These are phyloP conservation scores for Lysandra bellargus DNA, from an alignment of 2,888 invertebrate genomes.

Conservation along the genomic window DNA sequence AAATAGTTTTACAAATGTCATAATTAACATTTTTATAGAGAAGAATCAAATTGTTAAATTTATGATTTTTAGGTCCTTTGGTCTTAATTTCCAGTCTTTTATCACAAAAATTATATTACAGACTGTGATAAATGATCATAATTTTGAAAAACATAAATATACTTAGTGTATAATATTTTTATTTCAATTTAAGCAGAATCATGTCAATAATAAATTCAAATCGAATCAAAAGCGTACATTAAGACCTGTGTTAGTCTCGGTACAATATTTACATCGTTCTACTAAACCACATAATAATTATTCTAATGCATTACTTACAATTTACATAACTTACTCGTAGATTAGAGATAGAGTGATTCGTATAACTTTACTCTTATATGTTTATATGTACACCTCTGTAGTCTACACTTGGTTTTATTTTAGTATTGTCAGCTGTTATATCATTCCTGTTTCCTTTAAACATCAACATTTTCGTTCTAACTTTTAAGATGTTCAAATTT, in stretches of 20 bases:
- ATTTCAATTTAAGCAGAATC: not conserved
- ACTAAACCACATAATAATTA: slow-evolving; percentile 51
- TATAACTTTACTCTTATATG: slow-evolving; percentile 67
- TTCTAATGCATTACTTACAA: slow-evolving; percentile 63
- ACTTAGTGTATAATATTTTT: not conserved
- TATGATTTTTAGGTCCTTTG: not conserved
- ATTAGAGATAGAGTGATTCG: slow-evolving; percentile 70
- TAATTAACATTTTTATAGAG: too few species aligned
- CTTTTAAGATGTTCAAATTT: slow-evolving; percentile 20
- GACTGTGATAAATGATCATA: not conserved
- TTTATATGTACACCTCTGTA: slow-evolving; percentile 54
- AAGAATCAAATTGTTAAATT: too few species aligned
- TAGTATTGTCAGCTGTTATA: slow-evolving; percentile 79
- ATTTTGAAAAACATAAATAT: too few species aligned
- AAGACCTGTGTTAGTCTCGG: slow-evolving; percentile 42
- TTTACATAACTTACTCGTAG: slow-evolving; percentile 59
- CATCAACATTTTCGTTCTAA: slow-evolving; percentile 31
- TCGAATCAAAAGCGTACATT: slow-evolving; percentile 27
- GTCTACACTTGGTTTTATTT: slow-evolving; percentile 67
- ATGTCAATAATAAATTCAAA: not conserved
- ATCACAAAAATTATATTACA: not conserved
- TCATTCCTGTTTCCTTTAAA: slow-evolving; percentile 59
- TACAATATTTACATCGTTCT: slow-evolving; percentile 63
- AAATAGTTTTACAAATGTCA: too few species aligned
- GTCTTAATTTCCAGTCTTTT: not conserved